Evolutionary conservation across 2,797 vertebrate species (phyloP), one percentile per base, ranked within the genome.

Genomic region (Nannoperca obscura): DNA sequence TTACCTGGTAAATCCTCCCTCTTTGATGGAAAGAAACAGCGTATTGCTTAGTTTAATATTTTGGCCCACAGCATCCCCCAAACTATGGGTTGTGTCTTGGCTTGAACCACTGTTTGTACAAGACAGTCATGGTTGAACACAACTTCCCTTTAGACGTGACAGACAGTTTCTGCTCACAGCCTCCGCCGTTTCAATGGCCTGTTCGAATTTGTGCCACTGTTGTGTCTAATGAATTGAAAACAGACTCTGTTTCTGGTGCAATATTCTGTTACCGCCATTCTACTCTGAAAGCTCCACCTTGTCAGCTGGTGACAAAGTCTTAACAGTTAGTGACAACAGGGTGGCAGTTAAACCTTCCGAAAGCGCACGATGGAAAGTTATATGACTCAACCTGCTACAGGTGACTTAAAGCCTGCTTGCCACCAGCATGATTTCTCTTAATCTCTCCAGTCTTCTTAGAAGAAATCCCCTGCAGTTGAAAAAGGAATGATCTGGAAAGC

Each of bases 231-330:
- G 44, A 22, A 47, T 13, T 60, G 46, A 67, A 11, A 15, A 63
- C 70, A 50, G 71, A 62, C 67, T 17, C 13, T 9, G 7, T 54
- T 59, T 77, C 32, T 11, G n/a, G 50, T 63, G 55, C 72, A 76
- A 63, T 36, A 58, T 68, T 68, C 24, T 81, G 59, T 66, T n/a
- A 49, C 10, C 13, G 32, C 54, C 44, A 58, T 40, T 79, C 52
- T 34, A 50, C 27, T 46, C 65, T 19, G 42, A 70, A 75, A 55
- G 47, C 42, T 54, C 72, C 46, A 14, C 40, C 71, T 71, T 59
- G 67, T 71, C 76, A 76, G 57, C 71, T 71, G 54, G 70, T 64
- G 69, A 44, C 44, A n/a, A 15, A 58, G 61, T 74, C 62, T 58
- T 62, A 60, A 74, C 46, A 52, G 68, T 66, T 11, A 5, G 15